Evolutionary conservation across 2,113 vertebrate genomes (phyloP).

Genomic region (Romanogobio albipinnatus): DNA sequence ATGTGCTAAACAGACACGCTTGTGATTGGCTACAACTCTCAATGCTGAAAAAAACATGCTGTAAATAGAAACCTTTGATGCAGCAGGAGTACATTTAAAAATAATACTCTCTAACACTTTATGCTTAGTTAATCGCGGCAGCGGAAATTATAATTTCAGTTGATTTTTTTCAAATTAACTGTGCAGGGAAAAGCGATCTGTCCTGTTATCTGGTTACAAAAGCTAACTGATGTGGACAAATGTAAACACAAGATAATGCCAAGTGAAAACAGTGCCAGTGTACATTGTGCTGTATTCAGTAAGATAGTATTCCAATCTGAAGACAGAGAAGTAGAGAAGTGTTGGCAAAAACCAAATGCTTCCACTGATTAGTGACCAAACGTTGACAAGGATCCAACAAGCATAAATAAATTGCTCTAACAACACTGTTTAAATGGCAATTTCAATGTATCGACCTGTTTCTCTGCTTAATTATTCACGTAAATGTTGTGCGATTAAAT

Average conservation of each 20-base stretch:
- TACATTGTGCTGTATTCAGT: neutral
- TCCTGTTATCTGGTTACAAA: neutral
- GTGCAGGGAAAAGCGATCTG: neutral
- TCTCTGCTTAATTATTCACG: slow-evolving; percentile 8
- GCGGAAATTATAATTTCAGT: neutral
- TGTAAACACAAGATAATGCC: neutral
- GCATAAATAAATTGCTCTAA: neutral
- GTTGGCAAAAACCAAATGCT: slow-evolving; percentile 9
- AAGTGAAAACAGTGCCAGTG: neutral
- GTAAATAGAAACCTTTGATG: neutral
- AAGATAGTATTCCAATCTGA: neutral
- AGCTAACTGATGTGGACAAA: neutral
- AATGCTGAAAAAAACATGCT: neutral
- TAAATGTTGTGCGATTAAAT: slow-evolving; percentile 7
- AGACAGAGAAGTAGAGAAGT: slow-evolving; percentile 15
- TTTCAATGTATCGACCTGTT: slow-evolving; percentile 30
- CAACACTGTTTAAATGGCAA: neutral
- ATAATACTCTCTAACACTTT: too few species aligned
- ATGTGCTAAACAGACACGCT: neutral
- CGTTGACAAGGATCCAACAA: slow-evolving; percentile 22
- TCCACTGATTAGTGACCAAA: slow-evolving; percentile 35
- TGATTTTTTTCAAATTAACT: neutral
- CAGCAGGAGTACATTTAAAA: neutral
- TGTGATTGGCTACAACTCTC: neutral
- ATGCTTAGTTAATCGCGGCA: neutral